These are phyloP conservation scores for Phortica variegata DNA, from an alignment of 1,140 invertebrate species.

Conservation along the genomic window DNA sequence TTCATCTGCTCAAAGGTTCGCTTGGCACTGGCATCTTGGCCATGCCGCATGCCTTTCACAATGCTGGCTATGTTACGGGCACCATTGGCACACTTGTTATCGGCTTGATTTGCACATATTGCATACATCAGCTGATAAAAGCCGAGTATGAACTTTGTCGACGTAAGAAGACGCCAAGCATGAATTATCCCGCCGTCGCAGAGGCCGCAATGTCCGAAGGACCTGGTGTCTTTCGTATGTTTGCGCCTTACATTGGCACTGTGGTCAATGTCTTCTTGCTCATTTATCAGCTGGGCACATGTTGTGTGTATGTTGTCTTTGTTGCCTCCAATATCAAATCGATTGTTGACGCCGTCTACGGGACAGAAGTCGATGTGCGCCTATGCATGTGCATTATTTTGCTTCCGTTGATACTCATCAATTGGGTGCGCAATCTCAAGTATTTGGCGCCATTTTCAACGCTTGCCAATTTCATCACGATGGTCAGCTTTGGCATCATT, in stretches of 20 bases:
- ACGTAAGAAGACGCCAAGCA: slow-evolving; percentile 64
- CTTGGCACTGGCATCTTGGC: slow-evolving; percentile 88
- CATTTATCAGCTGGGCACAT: slow-evolving; percentile 83
- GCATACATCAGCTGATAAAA: slow-evolving; percentile 72
- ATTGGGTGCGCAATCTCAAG: slow-evolving; percentile 71
- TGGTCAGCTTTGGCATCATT: slow-evolving; percentile 68
- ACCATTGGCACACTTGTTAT: slow-evolving; percentile 68
- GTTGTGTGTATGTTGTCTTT: slow-evolving; percentile 87
- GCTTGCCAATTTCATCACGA: slow-evolving; percentile 69
- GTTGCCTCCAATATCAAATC: slow-evolving; percentile 71
- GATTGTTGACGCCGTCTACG: slow-evolving; percentile 59
- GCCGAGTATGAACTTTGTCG: slow-evolving; percentile 72
- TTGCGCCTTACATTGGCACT: slow-evolving; percentile 66
- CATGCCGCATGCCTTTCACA: slow-evolving; percentile 81
- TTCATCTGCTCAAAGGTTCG: slow-evolving; percentile 82
- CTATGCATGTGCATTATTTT: slow-evolving; percentile 68
- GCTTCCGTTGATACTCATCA: slow-evolving; percentile 70
- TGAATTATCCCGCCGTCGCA: slow-evolving; percentile 72
- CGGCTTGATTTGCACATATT: slow-evolving; percentile 75
- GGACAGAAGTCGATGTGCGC: slow-evolving; percentile 58
- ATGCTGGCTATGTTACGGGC: slow-evolving; percentile 74
- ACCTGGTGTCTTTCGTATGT: slow-evolving; percentile 62
- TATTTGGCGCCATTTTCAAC: slow-evolving; percentile 73
- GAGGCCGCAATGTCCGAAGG: slow-evolving; percentile 71
- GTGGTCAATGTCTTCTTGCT: slow-evolving; percentile 71